Evolutionary conservation across 2,113 vertebrate species (phyloP).

Genomic region (Catharus minimus): DNA sequence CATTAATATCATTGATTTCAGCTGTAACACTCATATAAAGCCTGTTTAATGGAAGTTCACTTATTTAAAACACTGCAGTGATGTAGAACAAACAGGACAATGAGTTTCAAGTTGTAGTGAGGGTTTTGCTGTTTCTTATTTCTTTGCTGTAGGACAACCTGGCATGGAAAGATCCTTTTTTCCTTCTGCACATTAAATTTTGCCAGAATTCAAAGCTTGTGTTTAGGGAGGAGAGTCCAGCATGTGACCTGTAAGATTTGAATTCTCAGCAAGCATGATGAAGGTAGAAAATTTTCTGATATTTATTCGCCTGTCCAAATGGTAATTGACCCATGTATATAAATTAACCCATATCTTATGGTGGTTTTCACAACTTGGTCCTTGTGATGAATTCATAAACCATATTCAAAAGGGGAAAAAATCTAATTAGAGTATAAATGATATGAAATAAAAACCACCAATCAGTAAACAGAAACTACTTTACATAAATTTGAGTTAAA

Average conservation of each 20-base stretch:
- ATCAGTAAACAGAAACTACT: neutral
- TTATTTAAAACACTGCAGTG: neutral
- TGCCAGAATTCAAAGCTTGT: neutral
- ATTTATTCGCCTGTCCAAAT: neutral
- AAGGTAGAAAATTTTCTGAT: neutral
- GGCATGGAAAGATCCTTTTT: neutral
- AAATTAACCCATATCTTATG: neutral
- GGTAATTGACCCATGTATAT: neutral
- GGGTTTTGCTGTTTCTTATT: neutral
- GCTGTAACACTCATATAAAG: neutral
- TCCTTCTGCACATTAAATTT: neutral
- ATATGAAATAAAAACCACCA: neutral
- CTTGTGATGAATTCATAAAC: neutral
- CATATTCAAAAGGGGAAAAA: neutral
- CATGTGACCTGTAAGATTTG: neutral
- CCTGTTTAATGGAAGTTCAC: neutral
- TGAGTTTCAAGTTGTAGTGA: neutral
- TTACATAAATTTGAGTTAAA: neutral
- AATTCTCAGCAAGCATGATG: neutral
- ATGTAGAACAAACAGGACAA: neutral
- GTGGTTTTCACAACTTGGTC: neutral
- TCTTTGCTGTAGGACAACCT: neutral
- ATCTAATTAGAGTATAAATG: neutral
- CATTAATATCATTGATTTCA: slow-evolving; percentile 22
- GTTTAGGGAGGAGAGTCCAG: neutral